phyloP scores from a whole-genome alignment of 2,888 invertebrate genomes.

The Ceramica pisi region DNA sequence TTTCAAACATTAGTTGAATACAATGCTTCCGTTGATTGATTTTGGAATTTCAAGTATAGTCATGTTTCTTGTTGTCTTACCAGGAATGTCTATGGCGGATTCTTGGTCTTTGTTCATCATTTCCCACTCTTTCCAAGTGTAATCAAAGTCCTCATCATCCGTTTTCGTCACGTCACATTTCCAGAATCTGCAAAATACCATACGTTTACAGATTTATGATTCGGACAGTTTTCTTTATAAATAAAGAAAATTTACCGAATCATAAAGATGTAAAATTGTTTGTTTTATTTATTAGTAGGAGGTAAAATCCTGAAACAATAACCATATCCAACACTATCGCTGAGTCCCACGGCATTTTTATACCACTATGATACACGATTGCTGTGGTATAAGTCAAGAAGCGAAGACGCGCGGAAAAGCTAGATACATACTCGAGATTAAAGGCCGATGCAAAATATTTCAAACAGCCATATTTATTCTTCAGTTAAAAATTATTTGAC shows the following conservation, averaged over 20 bases:
- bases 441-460: too few relatives aligned
- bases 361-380: too few relatives aligned
- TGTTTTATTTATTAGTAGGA: neutral
- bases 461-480: too few relatives aligned
- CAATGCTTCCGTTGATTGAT: neutral
- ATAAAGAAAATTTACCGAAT: too few relatives aligned
- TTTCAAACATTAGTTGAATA: neutral
- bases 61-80: conserved; percentile 77
- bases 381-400: too few relatives aligned
- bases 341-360: too few relatives aligned
- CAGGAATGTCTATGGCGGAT: conserved; percentile 93
- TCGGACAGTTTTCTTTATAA: too few relatives aligned
- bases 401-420: too few relatives aligned
- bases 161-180: conserved; percentile 93
- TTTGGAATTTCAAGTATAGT: neutral
- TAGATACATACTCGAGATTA: too few relatives aligned
- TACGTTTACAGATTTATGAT: too few relatives aligned
- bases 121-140: conserved; percentile 97
- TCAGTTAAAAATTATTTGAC: too few relatives aligned
- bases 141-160: conserved; percentile 88
- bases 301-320: neutral
- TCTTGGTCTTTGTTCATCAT: conserved; percentile 94
- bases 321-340: too few relatives aligned
- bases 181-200: conserved; percentile 93
- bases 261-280: neutral